Conservation (phyloP, 2,888 invertebrate species). For the Apamea monoglypha region DNA sequence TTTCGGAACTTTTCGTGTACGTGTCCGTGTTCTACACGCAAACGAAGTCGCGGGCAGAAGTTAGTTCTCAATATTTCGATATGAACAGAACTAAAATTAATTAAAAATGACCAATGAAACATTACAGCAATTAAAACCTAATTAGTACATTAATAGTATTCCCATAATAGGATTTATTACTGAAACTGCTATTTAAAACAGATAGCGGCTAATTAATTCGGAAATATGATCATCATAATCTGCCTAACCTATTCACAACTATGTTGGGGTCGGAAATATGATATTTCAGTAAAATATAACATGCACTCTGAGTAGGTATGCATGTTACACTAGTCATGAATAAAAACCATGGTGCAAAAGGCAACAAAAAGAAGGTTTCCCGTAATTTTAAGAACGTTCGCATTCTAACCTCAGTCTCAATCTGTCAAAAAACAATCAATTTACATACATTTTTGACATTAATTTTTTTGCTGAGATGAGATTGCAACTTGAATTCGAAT, state of each 20-base stretch:
- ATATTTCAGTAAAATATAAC: neutral
- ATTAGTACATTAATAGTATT: conserved; percentile 13
- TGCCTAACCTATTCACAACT: no score
- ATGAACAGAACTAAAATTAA: neutral
- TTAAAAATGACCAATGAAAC: neutral
- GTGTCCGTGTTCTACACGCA: neutral
- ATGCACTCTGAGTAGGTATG: no score
- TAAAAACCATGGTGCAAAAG: no score
- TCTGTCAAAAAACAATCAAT: no score
- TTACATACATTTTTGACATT: no score
- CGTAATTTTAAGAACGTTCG: no score
- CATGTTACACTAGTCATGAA: neutral
- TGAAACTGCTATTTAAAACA: conserved; percentile 3
- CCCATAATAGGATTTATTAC: neutral
- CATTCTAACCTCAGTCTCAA: no score
- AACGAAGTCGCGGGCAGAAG: no score
- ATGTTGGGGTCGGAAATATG: neutral
- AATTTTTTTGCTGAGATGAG: no score
- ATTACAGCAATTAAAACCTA: neutral
- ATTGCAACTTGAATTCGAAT: no score
- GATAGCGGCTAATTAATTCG: neutral
- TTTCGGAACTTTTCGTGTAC: neutral
- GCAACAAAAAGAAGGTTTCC: no score
- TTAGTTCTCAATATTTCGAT: neutral
- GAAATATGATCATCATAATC: neutral